Conservation (phyloP, 2,888 invertebrate genomes). For the Bhutanitis thaidina region DNA sequence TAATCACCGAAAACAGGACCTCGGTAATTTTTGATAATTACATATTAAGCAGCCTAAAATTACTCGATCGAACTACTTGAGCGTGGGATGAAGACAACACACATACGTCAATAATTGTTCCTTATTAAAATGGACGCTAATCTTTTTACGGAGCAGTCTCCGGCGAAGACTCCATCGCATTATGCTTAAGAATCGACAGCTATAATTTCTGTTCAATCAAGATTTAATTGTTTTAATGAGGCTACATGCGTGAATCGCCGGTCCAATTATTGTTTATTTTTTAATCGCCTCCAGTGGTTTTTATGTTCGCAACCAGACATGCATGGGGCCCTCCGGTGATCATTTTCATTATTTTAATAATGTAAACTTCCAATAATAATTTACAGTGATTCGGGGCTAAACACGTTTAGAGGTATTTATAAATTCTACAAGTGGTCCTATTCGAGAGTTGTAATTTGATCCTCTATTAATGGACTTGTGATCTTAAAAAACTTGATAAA, state of each 20-base stretch:
- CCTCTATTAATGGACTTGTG: constrained; percentile 43
- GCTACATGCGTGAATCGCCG: constrained; percentile 78
- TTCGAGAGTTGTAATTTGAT: constrained; percentile 61
- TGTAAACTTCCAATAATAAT: constrained; percentile 80
- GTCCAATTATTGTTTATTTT: constrained; percentile 80
- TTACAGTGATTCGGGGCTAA: constrained; percentile 79
- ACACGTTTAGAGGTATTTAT: constrained; percentile 77
- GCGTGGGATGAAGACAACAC: constrained; percentile 72
- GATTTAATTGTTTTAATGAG: constrained; percentile 81
- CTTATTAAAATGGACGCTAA: constrained; percentile 79
- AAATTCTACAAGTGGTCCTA: constrained; percentile 60
- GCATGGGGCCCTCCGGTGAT: constrained; percentile 72
- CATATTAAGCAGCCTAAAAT: constrained; percentile 62
- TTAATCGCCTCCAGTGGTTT: constrained; percentile 79
- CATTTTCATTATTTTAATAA: constrained; percentile 81
- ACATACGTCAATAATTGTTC: constrained; percentile 76
- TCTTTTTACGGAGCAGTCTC: constrained; percentile 76
- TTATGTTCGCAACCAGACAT: constrained; percentile 76
- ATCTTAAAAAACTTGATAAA: too few species aligned
- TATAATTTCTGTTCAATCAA: constrained; percentile 81
- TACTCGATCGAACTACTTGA: constrained; percentile 65
- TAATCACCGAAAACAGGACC: constrained; percentile 64
- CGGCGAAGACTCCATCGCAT: constrained; percentile 69
- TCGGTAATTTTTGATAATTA: constrained; percentile 78
- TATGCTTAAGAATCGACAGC: constrained; percentile 79